These are phyloP conservation scores for Tenthredo notha DNA, from an alignment of 2,888 invertebrate species.

Conservation along the genomic window DNA sequence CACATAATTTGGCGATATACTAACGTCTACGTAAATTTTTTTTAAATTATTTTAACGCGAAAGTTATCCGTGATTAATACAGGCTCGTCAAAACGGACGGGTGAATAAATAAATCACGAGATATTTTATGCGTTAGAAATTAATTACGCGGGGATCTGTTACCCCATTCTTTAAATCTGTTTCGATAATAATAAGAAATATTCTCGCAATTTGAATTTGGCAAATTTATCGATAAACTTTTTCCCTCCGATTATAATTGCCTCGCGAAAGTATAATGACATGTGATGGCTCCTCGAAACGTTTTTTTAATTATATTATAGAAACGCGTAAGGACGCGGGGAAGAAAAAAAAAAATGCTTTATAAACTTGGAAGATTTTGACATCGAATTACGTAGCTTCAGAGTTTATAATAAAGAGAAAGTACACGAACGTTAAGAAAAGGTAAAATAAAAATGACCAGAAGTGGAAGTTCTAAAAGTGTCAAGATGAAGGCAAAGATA, in stretches of 20 bases:
- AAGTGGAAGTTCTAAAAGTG: slow-evolving; percentile 8
- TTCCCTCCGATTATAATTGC: not conserved
- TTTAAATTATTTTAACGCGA: slow-evolving; percentile 1
- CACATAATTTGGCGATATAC: not conserved
- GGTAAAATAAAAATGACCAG: not conserved
- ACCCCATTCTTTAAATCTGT: not conserved
- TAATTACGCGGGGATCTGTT: not conserved
- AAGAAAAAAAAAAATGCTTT: slow-evolving; percentile 16
- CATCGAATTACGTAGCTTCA: slow-evolving; percentile 15
- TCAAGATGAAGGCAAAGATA: slow-evolving; percentile 20
- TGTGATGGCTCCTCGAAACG: not conserved
- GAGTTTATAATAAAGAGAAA: slow-evolving; percentile 21
- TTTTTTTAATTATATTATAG: not conserved
- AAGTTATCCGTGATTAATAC: not conserved
- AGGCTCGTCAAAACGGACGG: not conserved
- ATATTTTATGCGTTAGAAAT: not conserved
- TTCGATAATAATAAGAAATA: not conserved
- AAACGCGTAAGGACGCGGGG: not conserved
- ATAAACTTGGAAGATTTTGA: not conserved
- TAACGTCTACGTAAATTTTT: not conserved
- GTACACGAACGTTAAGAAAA: not conserved
- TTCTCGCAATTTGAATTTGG: not conserved
- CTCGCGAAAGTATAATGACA: not conserved
- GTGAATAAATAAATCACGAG: not conserved
- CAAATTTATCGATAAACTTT: not conserved